Evolutionary conservation across 2,797 vertebrate species (phyloP), one percentile per base, ranked within the genome.

Genomic region (Novumbra hubbsi): DNA sequence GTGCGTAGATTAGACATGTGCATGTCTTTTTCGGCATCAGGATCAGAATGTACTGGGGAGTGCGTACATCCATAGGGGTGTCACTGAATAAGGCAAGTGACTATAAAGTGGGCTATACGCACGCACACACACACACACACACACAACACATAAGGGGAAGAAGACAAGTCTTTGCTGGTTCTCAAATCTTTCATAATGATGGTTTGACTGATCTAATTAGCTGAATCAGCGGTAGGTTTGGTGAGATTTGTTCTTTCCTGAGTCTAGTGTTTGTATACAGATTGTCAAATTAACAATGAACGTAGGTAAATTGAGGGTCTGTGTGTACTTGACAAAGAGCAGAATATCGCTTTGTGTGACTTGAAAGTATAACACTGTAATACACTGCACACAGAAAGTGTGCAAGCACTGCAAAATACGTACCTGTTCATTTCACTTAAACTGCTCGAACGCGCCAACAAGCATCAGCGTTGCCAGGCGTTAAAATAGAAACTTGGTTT

Each of bases 111-210:
- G 74, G 41, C 8, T 11, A 34, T 24, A 48, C 24, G 17, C 17
- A 50, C 9, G n/a, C 38, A 49, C 38, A 8, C 41, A 73, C 45
- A 73, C 57, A 52, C 62, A 73, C 41, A 65, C 27, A 32, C 27
- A 65, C 62, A 66, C 34, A 49, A 66, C 73, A 45, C 68, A 75
- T 73, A 75, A 68, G 65, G 16, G 66, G 65, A 73, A 68, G 72
- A 30, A 60, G 21, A 60, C 11, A 4, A 60, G 76, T 50, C 41
- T 65, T 72, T 74, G 79, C 60, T 82, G 77, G 72, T 27, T 28
- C 66, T 71, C 77, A 86, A 78, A 83, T 85, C 76, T 86, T 86
- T 82, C 83, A 81, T 67, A 76, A 63, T 79, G 80, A 85, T 84
- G 75, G 32, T 80, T 83, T 41, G 68, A 81, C 83, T 84, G 80